Evolutionary conservation across 2,888 invertebrate genomes (phyloP).

Genomic region (Brachynemurus nebulosus): DNA sequence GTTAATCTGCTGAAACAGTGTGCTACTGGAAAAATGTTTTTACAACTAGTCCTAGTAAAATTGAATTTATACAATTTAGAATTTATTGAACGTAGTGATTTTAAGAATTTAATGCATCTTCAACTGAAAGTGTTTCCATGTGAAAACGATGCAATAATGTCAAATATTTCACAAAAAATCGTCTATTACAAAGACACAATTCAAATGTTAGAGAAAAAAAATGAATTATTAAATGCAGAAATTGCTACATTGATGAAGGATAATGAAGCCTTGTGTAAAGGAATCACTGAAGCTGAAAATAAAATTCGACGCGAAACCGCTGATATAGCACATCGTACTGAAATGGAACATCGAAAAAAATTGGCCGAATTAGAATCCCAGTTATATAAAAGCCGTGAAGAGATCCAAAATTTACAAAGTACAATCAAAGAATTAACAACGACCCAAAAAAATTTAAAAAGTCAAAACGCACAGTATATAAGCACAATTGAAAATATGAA

Average conservation of each 20-base stretch:
- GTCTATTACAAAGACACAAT: slow-evolving; percentile 1
- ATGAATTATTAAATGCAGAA: background rate
- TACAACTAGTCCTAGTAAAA: background rate
- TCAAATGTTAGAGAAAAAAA: slow-evolving; percentile 3
- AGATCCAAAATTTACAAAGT: slow-evolving; percentile 3
- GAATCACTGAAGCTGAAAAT: background rate
- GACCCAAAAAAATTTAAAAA: slow-evolving; percentile 3
- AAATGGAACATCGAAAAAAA: slow-evolving; percentile 2
- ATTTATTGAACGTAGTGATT: slow-evolving; percentile 9
- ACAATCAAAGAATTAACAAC: slow-evolving; percentile 2
- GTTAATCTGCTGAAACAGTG: slow-evolving; percentile 7
- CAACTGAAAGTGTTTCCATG: slow-evolving; percentile 6
- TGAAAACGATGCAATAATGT: slow-evolving; percentile 6
- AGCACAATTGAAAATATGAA: slow-evolving; percentile 6
- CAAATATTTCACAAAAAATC: slow-evolving; percentile 5
- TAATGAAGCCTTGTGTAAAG: slow-evolving; percentile 5
- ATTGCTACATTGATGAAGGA: background rate
- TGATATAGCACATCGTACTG: background rate
- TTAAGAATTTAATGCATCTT: slow-evolving; percentile 7
- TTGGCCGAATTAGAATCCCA: background rate
- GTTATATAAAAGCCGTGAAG: background rate
- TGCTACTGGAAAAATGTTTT: slow-evolving; percentile 4
- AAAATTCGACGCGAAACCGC: background rate
- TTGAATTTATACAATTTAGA: background rate
- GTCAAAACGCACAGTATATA: background rate